phyloP scores from a whole-genome alignment of 2,888 invertebrate species.

The Slavum lentiscoides region DNA sequence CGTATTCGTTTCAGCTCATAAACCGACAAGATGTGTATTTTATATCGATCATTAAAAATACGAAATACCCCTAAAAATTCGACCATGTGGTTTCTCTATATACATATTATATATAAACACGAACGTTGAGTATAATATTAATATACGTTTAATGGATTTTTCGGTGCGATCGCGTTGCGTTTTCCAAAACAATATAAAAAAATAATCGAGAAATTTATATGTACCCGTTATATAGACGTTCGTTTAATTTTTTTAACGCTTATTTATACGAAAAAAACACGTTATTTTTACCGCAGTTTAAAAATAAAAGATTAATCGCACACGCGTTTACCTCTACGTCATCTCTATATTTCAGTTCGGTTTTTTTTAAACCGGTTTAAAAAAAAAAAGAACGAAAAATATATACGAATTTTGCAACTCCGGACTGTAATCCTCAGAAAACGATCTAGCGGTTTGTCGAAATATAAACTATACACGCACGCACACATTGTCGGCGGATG shows the following conservation, averaged over 20 bases:
- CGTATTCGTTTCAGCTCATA: neutral
- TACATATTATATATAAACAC: neutral
- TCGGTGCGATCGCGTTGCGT: neutral
- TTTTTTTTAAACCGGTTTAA: no score
- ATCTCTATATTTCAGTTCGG: no score
- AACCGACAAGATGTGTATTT: neutral
- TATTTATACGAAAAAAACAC: neutral
- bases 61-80: neutral
- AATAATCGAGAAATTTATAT: neutral
- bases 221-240: neutral
- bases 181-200: neutral
- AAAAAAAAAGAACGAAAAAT: no score
- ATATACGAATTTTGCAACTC: no score
- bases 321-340: no score
- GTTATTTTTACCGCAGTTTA: no score
- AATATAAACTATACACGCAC: no score
- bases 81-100: neutral
- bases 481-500: no score
- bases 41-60: constrained; percentile 1
- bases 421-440: no score
- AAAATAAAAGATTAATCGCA: no score
- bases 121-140: neutral
- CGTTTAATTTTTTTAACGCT: neutral
- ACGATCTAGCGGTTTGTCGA: no score
- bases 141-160: constrained; percentile 3